Evolutionary conservation across 2,797 vertebrate species (phyloP).

Genomic region (Balearica regulorum): DNA sequence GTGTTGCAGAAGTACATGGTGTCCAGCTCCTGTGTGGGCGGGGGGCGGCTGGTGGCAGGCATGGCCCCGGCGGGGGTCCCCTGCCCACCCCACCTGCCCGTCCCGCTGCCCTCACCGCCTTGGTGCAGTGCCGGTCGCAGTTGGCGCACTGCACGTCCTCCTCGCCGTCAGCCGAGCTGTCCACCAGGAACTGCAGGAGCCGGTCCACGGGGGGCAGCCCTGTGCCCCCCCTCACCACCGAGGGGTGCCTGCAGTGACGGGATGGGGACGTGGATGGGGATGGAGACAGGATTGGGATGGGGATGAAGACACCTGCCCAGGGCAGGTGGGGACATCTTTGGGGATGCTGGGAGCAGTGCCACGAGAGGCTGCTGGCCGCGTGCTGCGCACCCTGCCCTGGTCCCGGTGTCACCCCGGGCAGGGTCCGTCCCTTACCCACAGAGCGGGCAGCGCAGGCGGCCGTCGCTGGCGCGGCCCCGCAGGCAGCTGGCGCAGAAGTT

Average conservation of each 20-base stretch:
- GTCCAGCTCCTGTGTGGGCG: constrained; percentile 77
- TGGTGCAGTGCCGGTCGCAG: constrained; percentile 78
- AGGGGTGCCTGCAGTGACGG: constrained; percentile 73
- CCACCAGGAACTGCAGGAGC: constrained; percentile 86
- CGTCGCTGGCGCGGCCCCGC: constrained; percentile 78
- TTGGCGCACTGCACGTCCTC: constrained; percentile 81
- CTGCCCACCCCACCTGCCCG: rapidly evolving
- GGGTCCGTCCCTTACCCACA: constrained; percentile 80
- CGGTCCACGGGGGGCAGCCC: constrained; percentile 83
- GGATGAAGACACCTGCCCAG: rapidly evolving
- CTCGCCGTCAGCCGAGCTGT: constrained; percentile 77
- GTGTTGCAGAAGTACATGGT: constrained; percentile 94
- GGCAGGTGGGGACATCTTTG: neutral
- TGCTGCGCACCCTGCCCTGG: neutral
- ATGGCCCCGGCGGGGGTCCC: rapidly evolving
- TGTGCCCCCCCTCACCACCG: constrained; percentile 78
- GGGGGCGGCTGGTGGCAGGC: neutral
- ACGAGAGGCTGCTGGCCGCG: neutral
- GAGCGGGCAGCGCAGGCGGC: constrained; percentile 85
- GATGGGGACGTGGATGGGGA: neutral
- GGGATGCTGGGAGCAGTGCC: neutral
- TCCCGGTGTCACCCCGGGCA: rapidly evolving
- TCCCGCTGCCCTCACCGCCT: constrained; percentile 68
- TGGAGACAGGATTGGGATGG: too few relatives aligned
- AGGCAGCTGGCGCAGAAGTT: constrained; percentile 89